These are phyloP conservation scores for Nasonia longicornis DNA, from an alignment of 1,140 invertebrate species.

Conservation along the genomic window DNA sequence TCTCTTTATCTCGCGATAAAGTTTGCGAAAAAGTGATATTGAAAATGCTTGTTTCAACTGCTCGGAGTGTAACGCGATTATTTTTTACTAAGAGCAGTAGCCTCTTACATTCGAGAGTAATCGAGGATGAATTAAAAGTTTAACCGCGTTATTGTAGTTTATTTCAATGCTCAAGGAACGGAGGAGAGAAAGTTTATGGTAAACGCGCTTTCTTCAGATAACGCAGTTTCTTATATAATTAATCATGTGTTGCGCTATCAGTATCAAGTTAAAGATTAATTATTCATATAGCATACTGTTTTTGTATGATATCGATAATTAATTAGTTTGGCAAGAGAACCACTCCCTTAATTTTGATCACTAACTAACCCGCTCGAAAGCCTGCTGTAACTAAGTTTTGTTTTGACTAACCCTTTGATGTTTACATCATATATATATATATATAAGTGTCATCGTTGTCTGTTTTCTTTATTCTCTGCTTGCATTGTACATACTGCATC, in stretches of 20 bases:
- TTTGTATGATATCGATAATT: constrained; percentile 39
- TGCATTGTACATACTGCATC: constrained; percentile 35
- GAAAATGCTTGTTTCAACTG: not conserved
- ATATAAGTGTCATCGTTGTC: constrained; percentile 30
- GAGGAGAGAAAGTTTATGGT: not conserved
- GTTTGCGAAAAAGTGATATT: not conserved
- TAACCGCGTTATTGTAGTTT: not conserved
- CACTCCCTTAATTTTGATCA: constrained; percentile 17
- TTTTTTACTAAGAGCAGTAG: not conserved
- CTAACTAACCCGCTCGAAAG: constrained; percentile 36
- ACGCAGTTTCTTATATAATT: constrained; percentile 39
- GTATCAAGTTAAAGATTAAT: constrained; percentile 43
- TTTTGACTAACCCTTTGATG: constrained; percentile 23
- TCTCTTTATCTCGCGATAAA: not conserved
- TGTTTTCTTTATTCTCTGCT: constrained; percentile 39
- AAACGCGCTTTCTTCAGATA: constrained; percentile 2
- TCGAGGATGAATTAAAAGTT: too few species aligned
- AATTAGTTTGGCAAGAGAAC: constrained; percentile 37
- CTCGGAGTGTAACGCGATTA: not conserved
- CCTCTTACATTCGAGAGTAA: not conserved
- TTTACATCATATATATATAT: not conserved
- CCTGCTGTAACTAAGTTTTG: constrained; percentile 27
- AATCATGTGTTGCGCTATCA: constrained; percentile 40
- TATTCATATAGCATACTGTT: constrained; percentile 26
- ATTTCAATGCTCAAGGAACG: not conserved